phyloP scores from a whole-genome alignment of 2,888 invertebrate species.

The Tridacna crocea region DNA sequence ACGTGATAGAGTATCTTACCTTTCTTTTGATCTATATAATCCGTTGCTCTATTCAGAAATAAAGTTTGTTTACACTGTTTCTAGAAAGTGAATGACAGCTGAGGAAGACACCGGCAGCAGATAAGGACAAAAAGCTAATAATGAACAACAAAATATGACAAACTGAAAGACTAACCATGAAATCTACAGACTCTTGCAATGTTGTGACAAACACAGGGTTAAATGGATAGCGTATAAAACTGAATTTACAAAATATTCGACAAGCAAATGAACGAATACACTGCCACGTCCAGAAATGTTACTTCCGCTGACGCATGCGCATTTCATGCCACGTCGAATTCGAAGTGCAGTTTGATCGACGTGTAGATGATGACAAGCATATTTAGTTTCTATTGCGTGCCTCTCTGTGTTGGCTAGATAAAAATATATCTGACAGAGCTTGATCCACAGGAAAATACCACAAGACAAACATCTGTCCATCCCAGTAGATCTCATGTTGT shows the following conservation, averaged over 20 bases:
- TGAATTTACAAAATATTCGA: constrained; percentile 36
- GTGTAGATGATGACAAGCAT: neutral
- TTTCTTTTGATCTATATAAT: too few species aligned
- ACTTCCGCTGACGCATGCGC: constrained; percentile 77
- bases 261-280: constrained; percentile 63
- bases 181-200: neutral
- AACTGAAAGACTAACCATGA: constrained; percentile 17
- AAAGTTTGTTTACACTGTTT: neutral
- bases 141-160: neutral
- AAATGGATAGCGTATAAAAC: neutral
- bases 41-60: neutral
- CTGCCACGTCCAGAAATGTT: constrained; percentile 80
- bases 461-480: neutral
- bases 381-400: neutral
- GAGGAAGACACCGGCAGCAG: constrained; percentile 24
- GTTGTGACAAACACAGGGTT: neutral
- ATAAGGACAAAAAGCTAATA: neutral
- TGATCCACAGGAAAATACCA: neutral
- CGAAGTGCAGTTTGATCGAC: neutral
- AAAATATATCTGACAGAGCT: too few species aligned
- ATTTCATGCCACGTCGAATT: constrained; percentile 78
- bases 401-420: too few species aligned
- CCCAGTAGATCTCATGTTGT: neutral
- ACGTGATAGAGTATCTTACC: too few species aligned
- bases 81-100: constrained; percentile 15